phyloP scores from a whole-genome alignment of 37 sponge, comb jelly and placozoan genomes.

The Beroe forskalii region DNA sequence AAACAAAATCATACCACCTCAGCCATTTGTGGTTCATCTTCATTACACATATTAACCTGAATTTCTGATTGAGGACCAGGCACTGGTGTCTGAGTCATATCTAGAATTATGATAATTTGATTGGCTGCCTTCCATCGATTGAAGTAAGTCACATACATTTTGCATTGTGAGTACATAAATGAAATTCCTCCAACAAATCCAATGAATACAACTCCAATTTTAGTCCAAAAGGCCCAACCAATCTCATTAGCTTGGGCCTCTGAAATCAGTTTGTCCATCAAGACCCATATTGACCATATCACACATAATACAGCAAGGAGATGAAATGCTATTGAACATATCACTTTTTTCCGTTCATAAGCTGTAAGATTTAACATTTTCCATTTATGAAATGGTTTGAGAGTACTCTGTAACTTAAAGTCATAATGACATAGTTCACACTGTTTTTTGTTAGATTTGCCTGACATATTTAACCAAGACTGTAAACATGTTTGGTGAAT shows the following conservation, averaged over 20 bases:
- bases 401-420: constrained; percentile 37
- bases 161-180: constrained; percentile 61
- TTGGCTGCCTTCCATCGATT: constrained; percentile 56
- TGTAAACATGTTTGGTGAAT: constrained; percentile 54
- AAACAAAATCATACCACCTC: not conserved
- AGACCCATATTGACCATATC: constrained; percentile 53
- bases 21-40: constrained; percentile 17
- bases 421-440: constrained; percentile 59
- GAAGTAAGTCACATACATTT: constrained; percentile 65
- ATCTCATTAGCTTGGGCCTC: constrained; percentile 38
- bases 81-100: constrained; percentile 8
- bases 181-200: constrained; percentile 61
- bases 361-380: constrained; percentile 54
- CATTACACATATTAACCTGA: constrained; percentile 32
- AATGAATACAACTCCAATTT: constrained; percentile 63
- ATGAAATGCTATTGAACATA: constrained; percentile 58
- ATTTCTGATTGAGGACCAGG: not conserved
- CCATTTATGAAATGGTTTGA: constrained; percentile 55
- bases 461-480: constrained; percentile 58
- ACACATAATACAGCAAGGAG: constrained; percentile 53
- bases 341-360: constrained; percentile 57
- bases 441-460: constrained; percentile 63
- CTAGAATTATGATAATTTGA: constrained; percentile 36
- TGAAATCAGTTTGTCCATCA: constrained; percentile 38
- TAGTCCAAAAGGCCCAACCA: constrained; percentile 61